Conservation (phyloP, 2,888 invertebrate genomes). For the Sesia bembeciformis region DNA sequence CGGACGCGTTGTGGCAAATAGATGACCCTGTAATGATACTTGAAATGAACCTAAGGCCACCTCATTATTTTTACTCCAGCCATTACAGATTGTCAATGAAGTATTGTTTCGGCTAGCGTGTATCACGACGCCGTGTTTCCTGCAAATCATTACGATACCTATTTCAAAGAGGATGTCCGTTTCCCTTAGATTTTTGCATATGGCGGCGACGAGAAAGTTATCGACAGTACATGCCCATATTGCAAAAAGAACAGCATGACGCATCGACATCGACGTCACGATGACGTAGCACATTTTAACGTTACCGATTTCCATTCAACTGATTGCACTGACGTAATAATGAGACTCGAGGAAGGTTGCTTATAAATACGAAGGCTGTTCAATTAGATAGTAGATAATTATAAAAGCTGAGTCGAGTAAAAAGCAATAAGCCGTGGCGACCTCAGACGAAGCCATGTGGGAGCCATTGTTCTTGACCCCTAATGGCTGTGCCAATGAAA, state of each 20-base stretch:
- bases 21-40: conserved; percentile 1
- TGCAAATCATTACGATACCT: conserved; percentile 32
- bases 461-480: conserved; percentile 44
- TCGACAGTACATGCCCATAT: conserved; percentile 3
- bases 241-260: neutral
- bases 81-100: conserved; percentile 23
- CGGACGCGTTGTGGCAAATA: conserved; percentile 1
- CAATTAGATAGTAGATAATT: conserved; percentile 13
- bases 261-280: neutral
- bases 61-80: conserved; percentile 2
- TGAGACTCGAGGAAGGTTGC: conserved; percentile 11
- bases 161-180: conserved; percentile 56
- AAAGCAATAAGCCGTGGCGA: conserved; percentile 33
- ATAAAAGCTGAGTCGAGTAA: conserved; percentile 19
- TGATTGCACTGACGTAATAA: neutral
- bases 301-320: neutral
- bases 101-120: conserved; percentile 41
- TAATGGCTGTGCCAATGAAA: conserved; percentile 29
- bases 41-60: neutral
- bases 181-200: conserved; percentile 44
- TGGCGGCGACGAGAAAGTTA: conserved; percentile 27
- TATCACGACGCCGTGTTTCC: conserved; percentile 42
- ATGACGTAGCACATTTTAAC: neutral
- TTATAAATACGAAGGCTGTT: conserved; percentile 21
- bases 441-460: conserved; percentile 36